Percentiles rank a stretch among this genome's conserved stretches.
phyloP scores from a whole-genome alignment of 2,113 vertebrate species.

The Jaculus jaculus region DNA sequence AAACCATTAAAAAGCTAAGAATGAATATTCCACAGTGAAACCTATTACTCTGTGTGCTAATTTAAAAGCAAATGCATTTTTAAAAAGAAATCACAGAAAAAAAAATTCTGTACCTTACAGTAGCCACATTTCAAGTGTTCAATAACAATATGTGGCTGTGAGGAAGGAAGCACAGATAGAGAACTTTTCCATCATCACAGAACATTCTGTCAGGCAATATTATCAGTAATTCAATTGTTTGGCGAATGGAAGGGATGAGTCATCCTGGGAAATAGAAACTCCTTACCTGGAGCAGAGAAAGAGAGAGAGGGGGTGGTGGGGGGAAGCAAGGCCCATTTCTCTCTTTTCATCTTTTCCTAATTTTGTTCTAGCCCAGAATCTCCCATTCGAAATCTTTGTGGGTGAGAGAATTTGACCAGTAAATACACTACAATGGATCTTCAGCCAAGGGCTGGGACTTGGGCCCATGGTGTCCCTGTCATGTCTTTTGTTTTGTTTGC shows the following conservation, averaged over 20 bases:
- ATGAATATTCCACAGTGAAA: not conserved
- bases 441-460: not conserved
- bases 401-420: not conserved
- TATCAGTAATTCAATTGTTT: not conserved
- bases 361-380: not conserved
- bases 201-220: not conserved
- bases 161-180: not conserved
- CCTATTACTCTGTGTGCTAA: not conserved
- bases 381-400: not conserved
- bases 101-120: not conserved
- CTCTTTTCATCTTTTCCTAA: not conserved
- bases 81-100: no score
- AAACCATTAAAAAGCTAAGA: no score
- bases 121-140: conserved; percentile 12
- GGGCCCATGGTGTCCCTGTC: not conserved
- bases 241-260: not conserved
- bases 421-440: not conserved
- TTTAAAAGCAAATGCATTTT: not conserved
- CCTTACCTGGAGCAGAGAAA: not conserved
- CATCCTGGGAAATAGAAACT: not conserved
- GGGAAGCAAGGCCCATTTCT: conserved; percentile 9
- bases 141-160: no score
- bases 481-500: no score
- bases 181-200: not conserved
- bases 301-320: no score